Percentiles rank a stretch among this genome's conserved stretches.
Evolutionary conservation across 2,113 vertebrate species (phyloP).

Genomic region (Anguilla rostrata): DNA sequence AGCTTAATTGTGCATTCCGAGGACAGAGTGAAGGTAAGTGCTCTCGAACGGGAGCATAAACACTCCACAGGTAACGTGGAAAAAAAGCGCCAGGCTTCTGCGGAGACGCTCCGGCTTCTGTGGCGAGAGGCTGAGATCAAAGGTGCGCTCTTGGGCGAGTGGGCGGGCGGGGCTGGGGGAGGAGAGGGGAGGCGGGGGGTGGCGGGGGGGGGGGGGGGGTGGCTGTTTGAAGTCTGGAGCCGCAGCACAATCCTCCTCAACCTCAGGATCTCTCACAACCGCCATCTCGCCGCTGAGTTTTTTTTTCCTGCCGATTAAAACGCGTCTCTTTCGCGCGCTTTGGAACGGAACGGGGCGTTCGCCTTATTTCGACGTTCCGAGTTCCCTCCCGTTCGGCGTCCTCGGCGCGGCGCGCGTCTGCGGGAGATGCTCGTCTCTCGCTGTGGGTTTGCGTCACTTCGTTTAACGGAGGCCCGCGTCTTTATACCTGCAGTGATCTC

Average conservation of each 20-base stretch:
- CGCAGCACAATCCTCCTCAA: background rate
- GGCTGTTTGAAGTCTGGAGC: background rate
- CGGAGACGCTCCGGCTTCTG: background rate
- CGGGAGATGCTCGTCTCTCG: background rate
- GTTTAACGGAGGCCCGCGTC: background rate
- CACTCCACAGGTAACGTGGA: background rate
- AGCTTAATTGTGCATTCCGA: background rate
- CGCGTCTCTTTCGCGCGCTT: background rate
- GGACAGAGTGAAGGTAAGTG: background rate
- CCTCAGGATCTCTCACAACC: background rate
- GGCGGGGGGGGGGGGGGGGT: no score
- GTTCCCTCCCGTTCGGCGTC: no score
- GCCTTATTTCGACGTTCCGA: background rate
- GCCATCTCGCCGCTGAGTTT: no score
- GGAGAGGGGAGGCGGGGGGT: background rate
- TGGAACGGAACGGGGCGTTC: background rate
- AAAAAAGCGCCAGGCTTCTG: background rate
- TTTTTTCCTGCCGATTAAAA: no score
- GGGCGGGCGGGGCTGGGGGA: background rate
- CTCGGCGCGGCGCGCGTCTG: background rate
- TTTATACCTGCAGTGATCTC: no score
- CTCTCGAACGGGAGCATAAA: background rate
- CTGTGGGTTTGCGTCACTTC: background rate
- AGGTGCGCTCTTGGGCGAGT: background rate
- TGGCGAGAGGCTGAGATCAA: conserved; percentile 12